Evolutionary conservation across 2,113 vertebrate genomes (phyloP), one percentile per base, ranked within the genome.

Genomic region (Ptyas mucosa): DNA sequence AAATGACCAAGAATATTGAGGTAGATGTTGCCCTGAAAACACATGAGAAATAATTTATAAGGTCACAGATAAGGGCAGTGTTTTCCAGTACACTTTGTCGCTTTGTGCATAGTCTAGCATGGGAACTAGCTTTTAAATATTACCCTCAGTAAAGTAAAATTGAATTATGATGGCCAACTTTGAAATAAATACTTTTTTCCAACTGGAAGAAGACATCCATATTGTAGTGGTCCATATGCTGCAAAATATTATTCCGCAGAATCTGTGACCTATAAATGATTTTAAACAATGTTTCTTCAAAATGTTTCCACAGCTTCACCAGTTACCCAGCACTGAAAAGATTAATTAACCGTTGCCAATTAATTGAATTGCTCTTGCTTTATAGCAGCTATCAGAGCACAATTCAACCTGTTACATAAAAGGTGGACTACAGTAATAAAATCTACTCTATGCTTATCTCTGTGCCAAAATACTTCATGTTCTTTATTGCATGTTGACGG

Each of bases 401-500:
- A 61, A 89, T 94, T 92, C 92, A 89, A 95, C 51, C 0, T 90
- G 87, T 61, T 34, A 91, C 23, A 61, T 88, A n/a, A 55, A 87
- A 52, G 49, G 0, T 23, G 54, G 92, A 57, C 81, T 54, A 91
- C 90, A 92, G 61, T 88, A 92, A 0, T 46, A 14, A 93, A 89
- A 3, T 91, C 93, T n/a, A 85, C 88, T 86, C 53, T 8, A 0
- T 0, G 3, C 95, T 96, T 96, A 96, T 95, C 96, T 95, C 91
- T 29, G 0, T 3, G n/a, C 43, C 90, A 94, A 94, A 95, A 64
- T 1, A 2, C 89, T 53, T 92, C 91, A 94, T 92, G 93, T 95
- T 34, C 92, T 96, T 96, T 94, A 96, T 96, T 95, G 95, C 96
- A 94, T 94, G 95, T 89, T 0, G 26, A 96, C 14, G 64, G 96